A percentile compares a stretch with the other conserved stretches of the same genome.
These are phyloP conservation scores for Charanyca ferruginea DNA, from an alignment of 2,888 invertebrate genomes.

Conservation along the genomic window DNA sequence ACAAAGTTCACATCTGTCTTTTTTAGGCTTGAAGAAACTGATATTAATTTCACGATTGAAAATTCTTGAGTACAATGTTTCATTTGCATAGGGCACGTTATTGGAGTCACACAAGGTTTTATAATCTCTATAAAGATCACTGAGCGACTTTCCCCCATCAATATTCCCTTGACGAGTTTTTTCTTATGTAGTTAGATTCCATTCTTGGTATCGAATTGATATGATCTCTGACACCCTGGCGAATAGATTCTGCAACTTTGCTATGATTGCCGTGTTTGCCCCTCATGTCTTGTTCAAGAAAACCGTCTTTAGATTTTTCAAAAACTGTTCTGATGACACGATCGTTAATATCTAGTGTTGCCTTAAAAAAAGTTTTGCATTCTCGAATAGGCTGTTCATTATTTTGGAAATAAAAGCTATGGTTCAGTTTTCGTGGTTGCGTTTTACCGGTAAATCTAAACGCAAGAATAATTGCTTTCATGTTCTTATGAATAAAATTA, in stretches of 20 bases:
- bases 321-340: conserved; percentile 5
- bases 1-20: conserved; percentile 2
- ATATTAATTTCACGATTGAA: conserved; percentile 3
- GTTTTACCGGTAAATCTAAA: conserved; percentile 10
- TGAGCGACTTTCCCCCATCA: conserved; percentile 3
- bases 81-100: conserved; percentile 5
- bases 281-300: conserved; percentile 3
- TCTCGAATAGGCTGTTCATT: conserved; percentile 1
- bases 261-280: conserved; percentile 2
- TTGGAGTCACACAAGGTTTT: conserved; percentile 1
- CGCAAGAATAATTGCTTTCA: conserved; percentile 1
- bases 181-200: conserved; percentile 7
- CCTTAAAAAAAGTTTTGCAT: conserved; percentile 7
- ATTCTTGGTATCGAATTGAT: conserved; percentile 3
- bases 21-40: conserved; percentile 6
- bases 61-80: conserved; percentile 5
- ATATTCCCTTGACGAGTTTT: conserved; percentile 3
- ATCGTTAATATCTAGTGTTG: conserved; percentile 6
- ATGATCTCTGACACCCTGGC: conserved; percentile 3
- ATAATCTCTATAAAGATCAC: conserved; percentile 9
- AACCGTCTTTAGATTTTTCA: conserved; percentile 5
- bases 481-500: conserved; percentile 5
- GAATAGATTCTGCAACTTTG: conserved; percentile 7
- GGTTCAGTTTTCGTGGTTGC: conserved; percentile 2
- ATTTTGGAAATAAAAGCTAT: conserved; percentile 7